Base-by-base conservation (phyloP, 2,888 invertebrate genomes). In the Exephanes ischioxanthus region DNA sequence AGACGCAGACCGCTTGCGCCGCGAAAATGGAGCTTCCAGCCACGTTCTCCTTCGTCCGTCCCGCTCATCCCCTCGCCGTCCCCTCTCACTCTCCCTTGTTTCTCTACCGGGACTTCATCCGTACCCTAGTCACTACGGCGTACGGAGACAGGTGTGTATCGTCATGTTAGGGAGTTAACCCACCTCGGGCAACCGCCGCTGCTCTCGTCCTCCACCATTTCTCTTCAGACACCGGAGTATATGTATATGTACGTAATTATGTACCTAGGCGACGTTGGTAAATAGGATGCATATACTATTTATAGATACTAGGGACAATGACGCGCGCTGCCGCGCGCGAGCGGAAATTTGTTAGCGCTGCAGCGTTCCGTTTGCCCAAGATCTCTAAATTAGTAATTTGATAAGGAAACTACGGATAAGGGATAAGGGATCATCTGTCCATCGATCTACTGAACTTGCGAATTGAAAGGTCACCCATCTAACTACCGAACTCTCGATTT, bases 1-100 rank as follows among this genome's bases (percentile, higher is more conserved):
- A 87, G 80, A 86, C 84, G 87, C 86, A 79, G 80, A 81, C 71
- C 68, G 70, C 61, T 75, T 77, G 82, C 37, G 33, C 79, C 70
- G 70, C 68, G 83, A 68, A 80, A 82, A 82, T 85, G 37, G 77
- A 73, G 45, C 67, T 68, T 77, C 37, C 66, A 67, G 55, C 72
- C 72, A 67, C 80, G 51, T 70, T 66, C 66, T 63, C 63, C 53
- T 61, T 55, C 75, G 33, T 77, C 48, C 73, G n/a, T 73, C 67
- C 70, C 72, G 53, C 70, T 79, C 45, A 48, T 37, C 37, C 41
- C 30, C 77, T 51, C 61, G 41, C 45, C 53, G 33, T 48, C 71
- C 61, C 68, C 76, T 45, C 53, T 80, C 63, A 51, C 41, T n/a
- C 22, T 72, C 61, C n/a, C 41, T 58, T 53, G 53, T 70, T 66